phyloP scores from a whole-genome alignment of 2,888 invertebrate genomes.

The Leptinotarsa haldemani region DNA sequence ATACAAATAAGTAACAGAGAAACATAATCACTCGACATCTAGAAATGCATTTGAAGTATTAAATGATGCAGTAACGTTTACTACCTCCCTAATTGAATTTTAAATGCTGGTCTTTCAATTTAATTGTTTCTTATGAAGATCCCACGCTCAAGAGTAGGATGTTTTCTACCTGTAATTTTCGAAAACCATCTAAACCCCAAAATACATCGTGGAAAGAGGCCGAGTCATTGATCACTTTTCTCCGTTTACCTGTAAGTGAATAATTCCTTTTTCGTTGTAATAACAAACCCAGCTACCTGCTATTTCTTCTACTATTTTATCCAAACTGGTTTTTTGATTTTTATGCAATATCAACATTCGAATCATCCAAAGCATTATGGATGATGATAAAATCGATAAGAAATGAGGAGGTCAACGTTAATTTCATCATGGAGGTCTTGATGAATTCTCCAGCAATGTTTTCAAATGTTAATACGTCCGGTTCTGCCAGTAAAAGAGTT shows the following conservation, averaged over 20 bases:
- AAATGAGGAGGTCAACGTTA: slow-evolving; percentile 24
- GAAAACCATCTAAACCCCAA: neutral
- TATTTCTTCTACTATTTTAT: no score
- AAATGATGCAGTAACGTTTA: no score
- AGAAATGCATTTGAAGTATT: no score
- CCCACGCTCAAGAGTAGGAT: no score
- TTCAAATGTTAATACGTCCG: slow-evolving; percentile 33
- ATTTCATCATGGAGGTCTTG: slow-evolving; percentile 23
- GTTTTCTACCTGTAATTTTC: neutral
- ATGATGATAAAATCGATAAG: neutral
- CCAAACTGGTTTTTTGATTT: neutral
- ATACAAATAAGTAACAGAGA: no score
- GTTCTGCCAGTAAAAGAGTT: slow-evolving; percentile 26
- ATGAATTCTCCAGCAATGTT: slow-evolving; percentile 29
- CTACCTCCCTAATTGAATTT: neutral
- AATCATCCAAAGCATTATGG: neutral
- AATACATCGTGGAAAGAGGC: neutral
- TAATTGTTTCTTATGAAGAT: neutral
- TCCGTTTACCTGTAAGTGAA: slow-evolving; percentile 5
- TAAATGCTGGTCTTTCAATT: neutral
- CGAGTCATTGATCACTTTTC: neutral
- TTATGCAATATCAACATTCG: neutral
- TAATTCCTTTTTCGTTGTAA: neutral
- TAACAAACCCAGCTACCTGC: neutral
- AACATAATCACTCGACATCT: no score